phyloP scores from a whole-genome alignment of 2,113 vertebrate species.

The Pluvialis apricaria region DNA sequence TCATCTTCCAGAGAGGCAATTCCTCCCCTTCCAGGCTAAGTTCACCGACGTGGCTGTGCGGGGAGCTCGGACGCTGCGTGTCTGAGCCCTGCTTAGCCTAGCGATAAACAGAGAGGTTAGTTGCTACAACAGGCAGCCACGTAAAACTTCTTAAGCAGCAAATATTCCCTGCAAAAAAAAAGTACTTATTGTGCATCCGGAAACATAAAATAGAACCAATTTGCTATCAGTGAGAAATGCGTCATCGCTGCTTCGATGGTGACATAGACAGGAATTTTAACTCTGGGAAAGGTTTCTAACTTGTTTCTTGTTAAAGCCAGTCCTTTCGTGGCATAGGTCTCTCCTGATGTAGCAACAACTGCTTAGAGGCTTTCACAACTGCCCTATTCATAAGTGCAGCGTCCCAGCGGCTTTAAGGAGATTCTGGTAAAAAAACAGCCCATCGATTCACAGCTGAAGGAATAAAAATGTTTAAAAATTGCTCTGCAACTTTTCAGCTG shows the following conservation, averaged over 20 bases:
- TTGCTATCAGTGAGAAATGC: fast-evolving
- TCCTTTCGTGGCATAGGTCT: background rate
- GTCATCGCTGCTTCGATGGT: fast-evolving
- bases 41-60: background rate
- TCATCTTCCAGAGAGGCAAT: background rate
- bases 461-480: background rate
- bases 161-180: background rate
- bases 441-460: background rate
- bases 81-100: conserved; percentile 39
- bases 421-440: background rate
- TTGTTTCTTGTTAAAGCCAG: background rate
- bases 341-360: background rate
- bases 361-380: background rate
- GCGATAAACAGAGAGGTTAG: background rate
- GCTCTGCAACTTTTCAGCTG: background rate
- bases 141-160: background rate
- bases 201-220: background rate
- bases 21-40: conserved; percentile 10
- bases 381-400: background rate
- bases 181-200: background rate
- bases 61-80: background rate
- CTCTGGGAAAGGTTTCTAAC: background rate
- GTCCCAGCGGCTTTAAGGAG: fast-evolving
- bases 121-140: background rate
- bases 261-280: background rate